Percentiles rank a stretch among this genome's conserved stretches.
phyloP scores from a whole-genome alignment of 1,140 invertebrate genomes.

The Zeugodacus cucurbitae region DNA sequence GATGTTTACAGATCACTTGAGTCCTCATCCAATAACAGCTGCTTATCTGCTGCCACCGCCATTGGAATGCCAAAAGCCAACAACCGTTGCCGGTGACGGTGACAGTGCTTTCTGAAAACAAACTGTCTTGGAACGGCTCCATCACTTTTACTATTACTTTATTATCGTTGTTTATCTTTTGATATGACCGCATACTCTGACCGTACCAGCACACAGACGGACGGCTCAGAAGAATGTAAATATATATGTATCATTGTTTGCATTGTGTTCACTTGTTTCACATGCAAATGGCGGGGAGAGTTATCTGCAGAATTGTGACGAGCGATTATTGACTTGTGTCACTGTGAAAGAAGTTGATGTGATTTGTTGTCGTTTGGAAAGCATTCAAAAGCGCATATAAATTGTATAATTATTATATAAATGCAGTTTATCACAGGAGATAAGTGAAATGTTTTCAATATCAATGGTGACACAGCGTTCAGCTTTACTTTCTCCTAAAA shows the following conservation, averaged over 20 bases:
- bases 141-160: conserved; percentile 21
- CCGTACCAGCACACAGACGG: not conserved
- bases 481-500: no score
- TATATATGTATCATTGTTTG: not conserved
- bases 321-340: not conserved
- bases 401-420: not conserved
- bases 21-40: not conserved
- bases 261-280: not conserved
- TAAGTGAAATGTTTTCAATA: not conserved
- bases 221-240: not conserved
- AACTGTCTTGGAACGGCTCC: not conserved
- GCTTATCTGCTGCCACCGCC: not conserved
- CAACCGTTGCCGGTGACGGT: not conserved
- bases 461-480: no score
- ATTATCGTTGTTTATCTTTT: not conserved
- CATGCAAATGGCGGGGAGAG: not conserved
- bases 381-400: not conserved
- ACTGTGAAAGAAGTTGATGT: not conserved
- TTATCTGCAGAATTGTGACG: not conserved
- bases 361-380: not conserved
- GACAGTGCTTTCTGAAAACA: not conserved
- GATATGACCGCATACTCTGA: not conserved
- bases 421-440: not conserved
- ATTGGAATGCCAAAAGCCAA: not conserved
- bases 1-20: not conserved